Conservation (phyloP, 1,140 invertebrate genomes). For the Drosophila asahinai region DNA sequence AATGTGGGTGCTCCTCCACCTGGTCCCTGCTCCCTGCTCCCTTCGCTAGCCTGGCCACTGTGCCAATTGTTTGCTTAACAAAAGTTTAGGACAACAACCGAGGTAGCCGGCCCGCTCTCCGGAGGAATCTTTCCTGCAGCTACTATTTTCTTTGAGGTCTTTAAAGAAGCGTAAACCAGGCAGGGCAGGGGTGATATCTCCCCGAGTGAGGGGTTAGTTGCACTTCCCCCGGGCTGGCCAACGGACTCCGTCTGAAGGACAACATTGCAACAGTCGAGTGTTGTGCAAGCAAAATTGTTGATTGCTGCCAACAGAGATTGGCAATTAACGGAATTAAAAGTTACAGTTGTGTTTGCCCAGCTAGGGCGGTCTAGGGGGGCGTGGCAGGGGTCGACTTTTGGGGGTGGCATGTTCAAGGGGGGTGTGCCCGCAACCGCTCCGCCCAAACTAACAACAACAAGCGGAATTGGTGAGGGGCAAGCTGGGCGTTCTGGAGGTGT, state of each 20-base stretch:
- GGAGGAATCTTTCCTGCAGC: conserved; percentile 24
- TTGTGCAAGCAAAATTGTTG: conserved; percentile 85
- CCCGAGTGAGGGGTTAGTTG: conserved; percentile 34
- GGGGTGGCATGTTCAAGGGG: background rate
- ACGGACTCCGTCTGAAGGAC: conserved; percentile 69
- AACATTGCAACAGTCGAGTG: conserved; percentile 82
- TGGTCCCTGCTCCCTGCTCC: conserved; percentile 21
- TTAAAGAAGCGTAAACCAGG: conserved; percentile 79
- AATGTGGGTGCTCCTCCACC: conserved; percentile 54
- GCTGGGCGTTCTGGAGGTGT: conserved; percentile 51
- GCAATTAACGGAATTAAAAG: conserved; percentile 85
- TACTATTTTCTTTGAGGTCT: conserved; percentile 58
- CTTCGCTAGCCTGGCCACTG: conserved; percentile 51
- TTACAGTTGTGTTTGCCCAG: conserved; percentile 81
- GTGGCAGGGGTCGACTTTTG: conserved; percentile 6
- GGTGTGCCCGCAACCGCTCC: conserved; percentile 30
- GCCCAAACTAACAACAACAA: conserved; percentile 57
- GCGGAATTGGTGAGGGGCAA: conserved; percentile 6
- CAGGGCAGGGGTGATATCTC: background rate
- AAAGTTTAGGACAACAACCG: conserved; percentile 76
- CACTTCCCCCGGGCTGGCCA: conserved; percentile 53
- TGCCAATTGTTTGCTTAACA: conserved; percentile 84
- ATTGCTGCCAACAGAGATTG: conserved; percentile 85
- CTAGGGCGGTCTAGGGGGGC: conserved; percentile 23
- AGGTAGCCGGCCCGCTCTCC: conserved; percentile 3